Evolutionary conservation across 1,140 invertebrate species (phyloP).

Genomic region (Cepaea nemoralis): DNA sequence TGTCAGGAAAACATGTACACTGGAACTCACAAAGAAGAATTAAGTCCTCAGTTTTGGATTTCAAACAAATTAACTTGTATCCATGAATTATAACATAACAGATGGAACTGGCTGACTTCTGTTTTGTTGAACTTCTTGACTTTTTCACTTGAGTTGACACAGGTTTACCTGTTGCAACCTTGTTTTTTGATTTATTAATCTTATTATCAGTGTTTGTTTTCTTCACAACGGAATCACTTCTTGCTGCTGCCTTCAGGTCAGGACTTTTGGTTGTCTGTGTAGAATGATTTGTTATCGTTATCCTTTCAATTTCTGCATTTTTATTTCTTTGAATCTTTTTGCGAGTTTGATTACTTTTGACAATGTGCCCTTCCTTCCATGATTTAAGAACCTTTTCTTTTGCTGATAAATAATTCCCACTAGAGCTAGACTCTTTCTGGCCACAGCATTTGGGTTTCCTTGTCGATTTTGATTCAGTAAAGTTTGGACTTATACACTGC

Average conservation of each 20-base stretch:
- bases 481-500: not conserved
- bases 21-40: constrained; percentile 35
- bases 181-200: not conserved
- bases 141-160: not conserved
- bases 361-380: not conserved
- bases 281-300: too few relatives aligned
- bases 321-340: not conserved
- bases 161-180: not conserved
- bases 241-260: not conserved
- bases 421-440: not conserved
- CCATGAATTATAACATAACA: constrained; percentile 31
- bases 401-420: not conserved
- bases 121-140: not conserved
- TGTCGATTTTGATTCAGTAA: too few relatives aligned
- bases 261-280: not conserved
- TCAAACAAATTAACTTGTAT: constrained; percentile 29
- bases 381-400: not conserved
- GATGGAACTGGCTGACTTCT: not conserved
- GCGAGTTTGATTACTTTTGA: not conserved
- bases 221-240: not conserved
- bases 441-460: not conserved
- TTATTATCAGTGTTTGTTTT: not conserved
- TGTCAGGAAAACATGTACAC: constrained; percentile 29
- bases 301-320: not conserved
- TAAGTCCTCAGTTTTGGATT: not conserved